A percentile compares a stretch with the other conserved stretches of the same genome.
These are phyloP conservation scores for Anaspis maculata DNA, from an alignment of 2,888 invertebrate species.

Conservation along the genomic window DNA sequence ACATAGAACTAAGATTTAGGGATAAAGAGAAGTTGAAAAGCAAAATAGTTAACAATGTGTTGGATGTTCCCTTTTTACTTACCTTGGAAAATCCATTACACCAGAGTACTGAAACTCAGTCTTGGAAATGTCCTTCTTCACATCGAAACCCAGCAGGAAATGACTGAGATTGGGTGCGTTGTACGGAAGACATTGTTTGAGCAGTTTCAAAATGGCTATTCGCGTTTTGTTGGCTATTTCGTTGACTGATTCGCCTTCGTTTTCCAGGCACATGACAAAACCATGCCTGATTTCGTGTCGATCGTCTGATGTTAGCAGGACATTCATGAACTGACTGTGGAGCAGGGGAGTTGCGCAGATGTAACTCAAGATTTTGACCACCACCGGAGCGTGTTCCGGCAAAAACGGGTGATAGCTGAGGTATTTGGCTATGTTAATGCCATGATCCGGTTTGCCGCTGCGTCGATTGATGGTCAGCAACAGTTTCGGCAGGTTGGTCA, in stretches of 20 bases:
- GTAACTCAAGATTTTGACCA: conserved; percentile 62
- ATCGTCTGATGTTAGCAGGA: conserved; percentile 57
- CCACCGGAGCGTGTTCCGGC: conserved; percentile 58
- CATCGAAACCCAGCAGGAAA: conserved; percentile 80
- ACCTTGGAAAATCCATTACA: conserved; percentile 61
- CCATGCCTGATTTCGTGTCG: conserved; percentile 61
- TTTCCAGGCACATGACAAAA: conserved; percentile 84
- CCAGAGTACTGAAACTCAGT: conserved; percentile 76
- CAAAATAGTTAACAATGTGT: no score
- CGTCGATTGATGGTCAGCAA: conserved; percentile 70
- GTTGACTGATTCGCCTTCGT: conserved; percentile 43
- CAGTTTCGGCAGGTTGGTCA: conserved; percentile 73
- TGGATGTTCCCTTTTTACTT: no score
- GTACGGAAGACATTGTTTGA: conserved; percentile 69
- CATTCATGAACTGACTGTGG: conserved; percentile 62
- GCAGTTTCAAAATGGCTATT: conserved; percentile 62
- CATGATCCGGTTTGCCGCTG: conserved; percentile 69
- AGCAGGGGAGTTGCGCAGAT: conserved; percentile 58
- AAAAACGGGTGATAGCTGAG: conserved; percentile 60
- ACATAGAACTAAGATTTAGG: no score
- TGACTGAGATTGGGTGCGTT: conserved; percentile 81
- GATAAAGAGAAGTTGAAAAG: no score
- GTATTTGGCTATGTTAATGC: conserved; percentile 68
- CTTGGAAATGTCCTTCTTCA: conserved; percentile 65
- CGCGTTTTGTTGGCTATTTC: conserved; percentile 46